Evolutionary conservation across 2,797 vertebrate species (phyloP).

Genomic region (Chelmon rostratus): DNA sequence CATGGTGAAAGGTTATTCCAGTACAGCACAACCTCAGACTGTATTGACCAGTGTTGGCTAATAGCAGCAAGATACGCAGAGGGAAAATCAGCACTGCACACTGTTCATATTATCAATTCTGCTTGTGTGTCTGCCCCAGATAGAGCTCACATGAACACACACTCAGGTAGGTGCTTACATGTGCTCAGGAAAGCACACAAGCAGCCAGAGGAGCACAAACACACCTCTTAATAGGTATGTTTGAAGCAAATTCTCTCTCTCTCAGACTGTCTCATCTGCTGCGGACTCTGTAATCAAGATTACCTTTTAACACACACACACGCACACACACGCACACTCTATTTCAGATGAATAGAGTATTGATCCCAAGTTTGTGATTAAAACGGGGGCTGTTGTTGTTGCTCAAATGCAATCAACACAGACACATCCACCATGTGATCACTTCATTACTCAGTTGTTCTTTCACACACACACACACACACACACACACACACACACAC

Average conservation of each 20-base stretch:
- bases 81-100: constrained; percentile 40
- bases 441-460: constrained; percentile 33
- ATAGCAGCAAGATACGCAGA: constrained; percentile 51
- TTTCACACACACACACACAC: constrained; percentile 12
- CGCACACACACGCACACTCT: constrained; percentile 6
- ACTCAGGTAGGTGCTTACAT: constrained; percentile 15
- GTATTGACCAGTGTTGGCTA: constrained; percentile 51
- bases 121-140: neutral
- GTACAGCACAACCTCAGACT: constrained; percentile 38
- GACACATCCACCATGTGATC: constrained; percentile 41
- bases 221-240: constrained; percentile 46
- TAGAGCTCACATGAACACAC: neutral
- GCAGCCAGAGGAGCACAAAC: constrained; percentile 6
- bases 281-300: constrained; percentile 63
- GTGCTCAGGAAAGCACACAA: constrained; percentile 22
- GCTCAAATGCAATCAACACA: constrained; percentile 66
- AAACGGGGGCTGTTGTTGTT: constrained; percentile 50
- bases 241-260: constrained; percentile 60
- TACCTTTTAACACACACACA: constrained; percentile 40
- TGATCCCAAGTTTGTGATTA: constrained; percentile 72
- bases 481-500: constrained; percentile 7
- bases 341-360: constrained; percentile 58
- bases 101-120: constrained; percentile 42
- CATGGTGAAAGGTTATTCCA: constrained; percentile 57
- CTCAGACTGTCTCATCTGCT: constrained; percentile 58